Percentiles rank a stretch among this genome's conserved stretches.
phyloP scores from a whole-genome alignment of 1,140 invertebrate species.

The Calephelis nemesis region DNA sequence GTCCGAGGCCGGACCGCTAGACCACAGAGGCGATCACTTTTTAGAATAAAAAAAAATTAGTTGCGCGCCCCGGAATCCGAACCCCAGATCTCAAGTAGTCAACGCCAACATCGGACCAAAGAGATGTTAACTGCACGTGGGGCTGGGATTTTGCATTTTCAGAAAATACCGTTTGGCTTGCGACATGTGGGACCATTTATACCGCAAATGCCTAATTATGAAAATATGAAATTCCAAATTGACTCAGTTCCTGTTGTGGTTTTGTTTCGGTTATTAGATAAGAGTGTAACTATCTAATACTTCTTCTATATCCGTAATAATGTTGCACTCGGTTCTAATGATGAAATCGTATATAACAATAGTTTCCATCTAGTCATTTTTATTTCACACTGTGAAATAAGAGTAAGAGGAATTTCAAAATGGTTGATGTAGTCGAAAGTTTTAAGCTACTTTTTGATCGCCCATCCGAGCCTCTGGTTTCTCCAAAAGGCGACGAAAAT shows the following conservation, averaged over 20 bases:
- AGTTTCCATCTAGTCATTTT: not conserved
- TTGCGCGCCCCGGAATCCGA: no score
- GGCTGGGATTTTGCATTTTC: no score
- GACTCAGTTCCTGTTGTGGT: conserved; percentile 27
- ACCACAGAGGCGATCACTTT: no score
- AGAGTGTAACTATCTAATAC: not conserved
- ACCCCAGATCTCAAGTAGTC: no score
- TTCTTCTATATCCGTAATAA: conserved; percentile 4
- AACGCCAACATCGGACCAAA: no score
- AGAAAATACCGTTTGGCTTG: no score
- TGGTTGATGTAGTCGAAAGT: conserved; percentile 43
- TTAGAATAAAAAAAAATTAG: no score
- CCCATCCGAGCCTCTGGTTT: conserved; percentile 66
- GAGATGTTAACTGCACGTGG: no score
- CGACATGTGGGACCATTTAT: no score
- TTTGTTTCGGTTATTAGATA: conserved; percentile 8
- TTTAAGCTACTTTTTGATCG: conserved; percentile 71
- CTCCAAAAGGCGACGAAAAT: conserved; percentile 64
- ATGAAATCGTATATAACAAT: conserved; percentile 34
- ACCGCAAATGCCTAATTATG: no score
- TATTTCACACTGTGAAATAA: conserved; percentile 53
- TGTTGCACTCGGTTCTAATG: conserved; percentile 39
- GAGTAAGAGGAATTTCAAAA: conserved; percentile 30
- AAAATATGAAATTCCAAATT: conserved; percentile 3
- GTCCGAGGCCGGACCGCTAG: no score